phyloP scores from a whole-genome alignment of 2,113 vertebrate genomes.

The Pelodiscus sinensis region DNA sequence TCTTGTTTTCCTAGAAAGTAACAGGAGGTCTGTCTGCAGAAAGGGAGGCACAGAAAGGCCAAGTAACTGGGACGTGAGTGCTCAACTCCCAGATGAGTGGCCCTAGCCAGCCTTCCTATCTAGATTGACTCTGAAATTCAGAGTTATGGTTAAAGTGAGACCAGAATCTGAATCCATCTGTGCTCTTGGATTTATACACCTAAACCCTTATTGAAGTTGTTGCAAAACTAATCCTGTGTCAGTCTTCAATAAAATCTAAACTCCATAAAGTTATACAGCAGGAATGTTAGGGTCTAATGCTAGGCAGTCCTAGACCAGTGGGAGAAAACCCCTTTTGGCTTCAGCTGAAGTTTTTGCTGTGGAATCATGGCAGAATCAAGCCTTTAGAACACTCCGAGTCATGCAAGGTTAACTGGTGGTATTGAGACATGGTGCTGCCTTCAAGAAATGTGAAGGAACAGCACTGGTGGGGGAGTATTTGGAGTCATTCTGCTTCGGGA shows the following conservation, averaged over 20 bases:
- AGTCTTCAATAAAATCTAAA: neutral
- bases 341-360: neutral
- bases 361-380: neutral
- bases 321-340: neutral
- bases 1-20: too few species aligned
- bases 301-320: neutral
- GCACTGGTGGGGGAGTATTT: neutral
- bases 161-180: neutral
- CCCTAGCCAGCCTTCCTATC: neutral
- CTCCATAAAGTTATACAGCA: neutral
- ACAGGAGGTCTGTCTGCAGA: neutral
- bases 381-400: neutral
- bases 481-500: neutral
- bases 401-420: neutral
- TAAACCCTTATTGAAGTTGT: neutral
- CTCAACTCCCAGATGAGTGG: neutral
- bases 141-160: neutral
- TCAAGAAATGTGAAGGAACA: neutral
- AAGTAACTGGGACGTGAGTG: neutral
- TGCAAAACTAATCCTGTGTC: neutral
- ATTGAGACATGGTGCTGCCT: neutral
- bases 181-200: neutral
- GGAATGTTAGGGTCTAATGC: neutral
- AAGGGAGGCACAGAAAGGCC: neutral
- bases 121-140: neutral